phyloP scores from a whole-genome alignment of 2,888 invertebrate genomes.

The Acholoe squamosa region DNA sequence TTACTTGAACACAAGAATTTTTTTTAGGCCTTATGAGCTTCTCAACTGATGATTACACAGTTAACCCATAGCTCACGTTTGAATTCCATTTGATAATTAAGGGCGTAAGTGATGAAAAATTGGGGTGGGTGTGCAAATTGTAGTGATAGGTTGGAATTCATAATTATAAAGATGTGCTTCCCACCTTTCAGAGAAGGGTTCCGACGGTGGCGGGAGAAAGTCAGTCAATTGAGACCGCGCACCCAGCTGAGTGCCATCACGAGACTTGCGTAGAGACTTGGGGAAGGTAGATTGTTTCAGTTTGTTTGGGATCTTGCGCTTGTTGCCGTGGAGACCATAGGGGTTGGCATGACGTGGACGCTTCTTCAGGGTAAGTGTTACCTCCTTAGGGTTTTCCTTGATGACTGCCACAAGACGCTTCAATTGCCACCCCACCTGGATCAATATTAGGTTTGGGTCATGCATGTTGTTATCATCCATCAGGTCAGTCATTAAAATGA shows the following conservation, averaged over 20 bases:
- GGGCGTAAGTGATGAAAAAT: too few relatives aligned
- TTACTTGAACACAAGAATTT: too few relatives aligned
- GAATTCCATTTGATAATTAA: too few relatives aligned
- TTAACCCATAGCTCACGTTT: too few relatives aligned
- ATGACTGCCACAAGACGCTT: slow-evolving; percentile 88
- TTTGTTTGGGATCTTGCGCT: slow-evolving; percentile 72
- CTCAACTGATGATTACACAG: too few relatives aligned
- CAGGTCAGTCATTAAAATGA: too few relatives aligned
- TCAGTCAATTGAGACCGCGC: slow-evolving; percentile 62
- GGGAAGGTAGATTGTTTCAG: slow-evolving; percentile 68
- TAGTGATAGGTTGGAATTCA: too few relatives aligned
- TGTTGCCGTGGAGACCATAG: slow-evolving; percentile 86
- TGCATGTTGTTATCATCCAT: too few relatives aligned
- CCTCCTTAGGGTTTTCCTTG: slow-evolving; percentile 91
- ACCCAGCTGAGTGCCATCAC: slow-evolving; percentile 39
- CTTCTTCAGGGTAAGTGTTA: slow-evolving; percentile 91
- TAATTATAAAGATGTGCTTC: not conserved
- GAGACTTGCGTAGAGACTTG: slow-evolving; percentile 63
- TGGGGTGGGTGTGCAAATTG: too few relatives aligned
- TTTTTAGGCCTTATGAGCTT: too few relatives aligned
- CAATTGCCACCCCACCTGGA: slow-evolving; percentile 91
- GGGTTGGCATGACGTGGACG: slow-evolving; percentile 90
- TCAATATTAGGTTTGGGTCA: too few relatives aligned
- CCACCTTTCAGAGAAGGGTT: slow-evolving; percentile 64
- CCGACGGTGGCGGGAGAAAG: slow-evolving; percentile 62